phyloP scores from a whole-genome alignment of 1,140 invertebrate genomes.

The Drosophila kikkawai region DNA sequence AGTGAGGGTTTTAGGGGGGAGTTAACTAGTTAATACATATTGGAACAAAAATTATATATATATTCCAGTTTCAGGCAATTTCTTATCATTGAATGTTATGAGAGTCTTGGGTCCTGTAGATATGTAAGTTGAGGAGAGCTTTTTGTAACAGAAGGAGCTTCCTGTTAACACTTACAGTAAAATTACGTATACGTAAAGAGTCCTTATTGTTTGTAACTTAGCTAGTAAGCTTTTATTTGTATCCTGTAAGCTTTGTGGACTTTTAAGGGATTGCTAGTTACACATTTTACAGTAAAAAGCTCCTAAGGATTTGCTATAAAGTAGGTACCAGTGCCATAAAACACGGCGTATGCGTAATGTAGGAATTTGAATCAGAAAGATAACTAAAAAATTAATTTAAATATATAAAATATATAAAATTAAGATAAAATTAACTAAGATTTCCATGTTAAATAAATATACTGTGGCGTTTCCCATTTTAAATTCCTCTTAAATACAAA shows the following conservation, averaged over 20 bases:
- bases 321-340: neutral
- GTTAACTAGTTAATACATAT: slow-evolving; percentile 2
- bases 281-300: slow-evolving; percentile 25
- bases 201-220: slow-evolving; percentile 1
- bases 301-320: slow-evolving; percentile 14
- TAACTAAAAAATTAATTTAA: neutral
- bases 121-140: slow-evolving; percentile 17
- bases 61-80: slow-evolving; percentile 12
- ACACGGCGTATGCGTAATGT: slow-evolving; percentile 22
- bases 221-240: slow-evolving; percentile 12
- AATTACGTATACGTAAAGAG: slow-evolving; percentile 7
- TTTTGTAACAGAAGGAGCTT: slow-evolving; percentile 18
- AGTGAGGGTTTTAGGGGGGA: neutral
- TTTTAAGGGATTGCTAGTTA: neutral
- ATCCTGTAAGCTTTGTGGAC: neutral
- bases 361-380: neutral
- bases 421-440: neutral
- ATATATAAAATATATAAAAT: neutral
- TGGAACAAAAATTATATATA: slow-evolving; percentile 5
- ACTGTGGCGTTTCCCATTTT: neutral
- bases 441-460: neutral
- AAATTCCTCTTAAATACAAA: slow-evolving; percentile 11
- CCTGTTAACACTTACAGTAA: neutral
- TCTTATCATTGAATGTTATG: slow-evolving; percentile 17
- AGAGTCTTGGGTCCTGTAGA: neutral